A percentile compares a stretch with the other conserved stretches of the same genome.
phyloP scores from a whole-genome alignment of 1,140 invertebrate species.

The Macrocentrus cingulum region DNA sequence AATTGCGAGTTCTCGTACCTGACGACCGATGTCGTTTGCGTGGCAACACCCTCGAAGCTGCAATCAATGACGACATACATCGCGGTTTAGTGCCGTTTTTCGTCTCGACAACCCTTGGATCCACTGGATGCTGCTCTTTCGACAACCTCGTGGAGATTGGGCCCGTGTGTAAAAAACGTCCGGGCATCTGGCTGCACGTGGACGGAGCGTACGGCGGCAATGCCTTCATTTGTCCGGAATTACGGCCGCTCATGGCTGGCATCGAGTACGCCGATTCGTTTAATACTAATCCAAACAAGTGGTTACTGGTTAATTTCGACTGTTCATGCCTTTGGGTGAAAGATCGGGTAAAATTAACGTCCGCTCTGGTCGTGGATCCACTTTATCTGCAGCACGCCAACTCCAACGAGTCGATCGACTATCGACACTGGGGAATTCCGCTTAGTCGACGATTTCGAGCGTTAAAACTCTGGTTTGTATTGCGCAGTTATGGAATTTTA shows the following conservation, averaged over 20 bases:
- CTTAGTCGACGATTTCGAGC: conserved; percentile 83
- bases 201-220: conserved; percentile 84
- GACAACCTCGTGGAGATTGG: conserved; percentile 82
- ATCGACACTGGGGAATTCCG: conserved; percentile 88
- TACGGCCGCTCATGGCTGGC: conserved; percentile 72
- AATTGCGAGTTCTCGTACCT: conserved; percentile 83
- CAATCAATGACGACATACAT: conserved; percentile 77
- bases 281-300: conserved; percentile 93
- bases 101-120: conserved; percentile 78
- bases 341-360: conserved; percentile 85
- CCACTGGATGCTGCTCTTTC: conserved; percentile 81
- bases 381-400: conserved; percentile 84
- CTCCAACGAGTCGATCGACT: conserved; percentile 79
- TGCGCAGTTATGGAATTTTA: conserved; percentile 79
- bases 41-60: conserved; percentile 69
- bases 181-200: conserved; percentile 72
- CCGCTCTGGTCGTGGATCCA: conserved; percentile 92
- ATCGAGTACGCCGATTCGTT: conserved; percentile 87
- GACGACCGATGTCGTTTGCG: conserved; percentile 80
- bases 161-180: conserved; percentile 70
- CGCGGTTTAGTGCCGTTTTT: conserved; percentile 85
- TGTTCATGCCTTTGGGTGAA: conserved; percentile 89
- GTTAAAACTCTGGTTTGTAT: conserved; percentile 87
- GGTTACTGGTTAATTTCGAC: conserved; percentile 87
- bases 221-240: conserved; percentile 82